Evolutionary conservation across 1,140 invertebrate species (phyloP), one percentile per base, ranked within the genome.

Genomic region (Nephotettix cincticeps): DNA sequence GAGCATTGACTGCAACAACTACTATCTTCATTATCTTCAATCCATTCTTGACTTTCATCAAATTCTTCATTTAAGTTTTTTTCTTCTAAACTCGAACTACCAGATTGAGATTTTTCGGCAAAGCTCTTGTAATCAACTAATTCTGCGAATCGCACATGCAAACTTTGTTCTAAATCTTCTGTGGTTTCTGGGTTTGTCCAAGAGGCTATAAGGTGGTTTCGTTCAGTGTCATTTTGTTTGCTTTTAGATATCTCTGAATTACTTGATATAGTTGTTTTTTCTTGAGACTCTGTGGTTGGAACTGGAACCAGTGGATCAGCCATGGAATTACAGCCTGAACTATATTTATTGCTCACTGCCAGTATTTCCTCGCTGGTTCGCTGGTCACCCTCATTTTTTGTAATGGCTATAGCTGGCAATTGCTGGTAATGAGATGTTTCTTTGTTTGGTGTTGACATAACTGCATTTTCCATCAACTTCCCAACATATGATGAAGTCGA

Each of bases 401-500:
- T n/a, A n/a, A n/a, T n/a, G n/a, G n/a, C n/a, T n/a, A n/a, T n/a
- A n/a, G n/a, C n/a, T n/a, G n/a, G n/a, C n/a, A n/a, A n/a, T n/a
- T n/a, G n/a, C n/a, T n/a, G n/a, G n/a, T n/a, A n/a, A n/a, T n/a
- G n/a, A n/a, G n/a, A n/a, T n/a, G n/a, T 32, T 64, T 78, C 73
- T 83, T 79, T 83, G 76, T 80, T 78, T 73, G 83, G 81, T 6
- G 83, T 83, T 51, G 81, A 81, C 47, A 82, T 81, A 69, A 78
- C 54, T 73, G 77, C 78, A 78, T 80, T 81, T 72, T 71, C 83
- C 76, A 89, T 76, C 72, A 89, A 85, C 29, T 83, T 83, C 66
- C 82, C 78, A 56, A 89, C 84, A 36, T 87, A 84, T 68, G 88
- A 89, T 68, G 87, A 91, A 25, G 88, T 87, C 25, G 90, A 88